These are phyloP conservation scores for Hozukius guyotensis DNA, from an alignment of 2,797 vertebrate genomes.

Conservation along the genomic window DNA sequence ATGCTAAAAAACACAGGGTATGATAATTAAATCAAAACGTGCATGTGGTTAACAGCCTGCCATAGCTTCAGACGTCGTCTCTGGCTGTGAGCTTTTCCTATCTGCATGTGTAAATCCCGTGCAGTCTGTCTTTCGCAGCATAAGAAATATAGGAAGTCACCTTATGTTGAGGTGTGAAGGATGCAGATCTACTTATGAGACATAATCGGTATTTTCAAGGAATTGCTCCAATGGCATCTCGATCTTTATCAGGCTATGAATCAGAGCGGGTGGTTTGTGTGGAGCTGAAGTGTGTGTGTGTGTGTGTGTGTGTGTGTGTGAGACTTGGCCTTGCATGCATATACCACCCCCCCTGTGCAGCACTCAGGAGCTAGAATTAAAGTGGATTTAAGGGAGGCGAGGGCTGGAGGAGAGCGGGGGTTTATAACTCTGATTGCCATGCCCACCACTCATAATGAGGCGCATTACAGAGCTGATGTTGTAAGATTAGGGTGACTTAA, in stretches of 20 bases:
- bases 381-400: constrained; percentile 70
- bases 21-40: constrained; percentile 33
- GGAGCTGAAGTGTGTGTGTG: not conserved
- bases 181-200: constrained; percentile 5
- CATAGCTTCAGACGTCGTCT: not conserved
- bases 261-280: not conserved
- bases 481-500: constrained; percentile 80
- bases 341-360: not conserved
- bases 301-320: not conserved
- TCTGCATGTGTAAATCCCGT: not conserved
- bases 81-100: constrained; percentile 17
- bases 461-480: constrained; percentile 81
- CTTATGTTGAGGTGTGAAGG: constrained; percentile 32
- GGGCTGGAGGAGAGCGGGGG: constrained; percentile 55
- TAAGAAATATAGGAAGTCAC: not conserved
- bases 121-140: not conserved
- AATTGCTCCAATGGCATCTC: constrained; percentile 7
- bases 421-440: constrained; percentile 79
- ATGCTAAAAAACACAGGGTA: not conserved
- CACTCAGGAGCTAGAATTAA: constrained; percentile 65
- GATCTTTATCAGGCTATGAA: not conserved
- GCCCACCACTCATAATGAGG: constrained; percentile 78
- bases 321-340: constrained; percentile 46
- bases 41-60: not conserved
- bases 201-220: constrained; percentile 12